Conservation (phyloP, 2,113 vertebrate species). For the Heterotis niloticus region DNA sequence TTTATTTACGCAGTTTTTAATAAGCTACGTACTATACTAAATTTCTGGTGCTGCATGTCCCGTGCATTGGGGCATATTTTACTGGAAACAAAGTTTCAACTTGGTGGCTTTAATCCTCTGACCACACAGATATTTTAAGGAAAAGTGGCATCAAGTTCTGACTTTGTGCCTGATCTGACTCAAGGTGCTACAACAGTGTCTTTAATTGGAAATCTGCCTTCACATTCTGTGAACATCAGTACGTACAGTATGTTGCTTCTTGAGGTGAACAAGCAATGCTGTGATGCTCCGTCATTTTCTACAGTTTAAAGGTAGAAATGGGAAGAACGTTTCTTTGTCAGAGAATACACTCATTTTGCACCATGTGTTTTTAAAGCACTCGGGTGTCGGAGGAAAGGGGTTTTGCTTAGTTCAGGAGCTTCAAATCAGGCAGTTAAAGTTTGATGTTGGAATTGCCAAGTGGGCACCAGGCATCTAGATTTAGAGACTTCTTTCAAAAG, state of each 20-base stretch:
- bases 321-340: conserved; percentile 58
- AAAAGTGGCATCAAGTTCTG: conserved; percentile 70
- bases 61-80: conserved; percentile 67
- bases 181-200: conserved; percentile 84
- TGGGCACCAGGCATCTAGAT: conserved; percentile 31
- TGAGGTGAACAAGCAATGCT: conserved; percentile 36
- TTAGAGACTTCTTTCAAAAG: conserved; percentile 50
- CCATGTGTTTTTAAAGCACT: conserved; percentile 77
- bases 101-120: conserved; percentile 58
- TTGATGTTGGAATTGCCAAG: conserved; percentile 61
- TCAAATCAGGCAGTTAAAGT: conserved; percentile 64
- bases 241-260: conserved; percentile 44
- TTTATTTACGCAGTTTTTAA: conserved; percentile 61
- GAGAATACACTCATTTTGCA: conserved; percentile 53
- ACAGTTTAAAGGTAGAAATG: conserved; percentile 58
- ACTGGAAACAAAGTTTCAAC: conserved; percentile 77
- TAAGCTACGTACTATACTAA: conserved; percentile 60
- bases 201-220: conserved; percentile 72
- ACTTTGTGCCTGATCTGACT: conserved; percentile 75
- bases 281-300: conserved; percentile 48
- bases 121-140: conserved; percentile 59
- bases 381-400: conserved; percentile 70
- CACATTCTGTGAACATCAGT: conserved; percentile 49
- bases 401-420: conserved; percentile 58
- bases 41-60: conserved; percentile 84